Evolutionary conservation across 2,113 vertebrate species (phyloP), one percentile per base, ranked within the genome.

Genomic region (Axis porcinus): DNA sequence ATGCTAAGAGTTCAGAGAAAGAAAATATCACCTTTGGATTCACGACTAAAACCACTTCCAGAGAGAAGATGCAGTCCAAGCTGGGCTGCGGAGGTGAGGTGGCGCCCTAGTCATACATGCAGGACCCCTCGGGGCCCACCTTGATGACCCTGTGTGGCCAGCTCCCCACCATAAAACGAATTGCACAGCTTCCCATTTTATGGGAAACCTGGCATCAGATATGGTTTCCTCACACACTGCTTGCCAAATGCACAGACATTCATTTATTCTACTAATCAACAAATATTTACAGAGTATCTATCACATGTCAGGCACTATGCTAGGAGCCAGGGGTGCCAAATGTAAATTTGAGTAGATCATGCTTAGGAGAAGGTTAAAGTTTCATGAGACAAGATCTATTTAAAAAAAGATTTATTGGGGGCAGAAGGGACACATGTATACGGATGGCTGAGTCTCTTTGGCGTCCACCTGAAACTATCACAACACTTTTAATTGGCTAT

Each of bases 31-130:
- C 70, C 86, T 16, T 17, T 83, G 45, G 27, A 58, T 3, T 85
- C 78, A 70, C 13, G 12, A 64, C 23, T 15, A 45, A 33, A 82
- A 60, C 17, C 25, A 43, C 58, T 87, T 58, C 36, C 62, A 79
- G 43, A 79, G 15, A 87, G 36, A 95, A 74, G 16, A n/a, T 33
- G 1, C 55, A 25, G 50, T 27, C 11, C 28, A 30, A 25, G 12
- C 6, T 13, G 47, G 52, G 33, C 55, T 33, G 62, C 57, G 36
- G 27, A 84, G 52, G 94, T 5, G 1, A 45, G 25, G 8, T 28
- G 11, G 45, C 14, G 23, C 14, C 28, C 28, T 28, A 2, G 13
- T 17, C 23, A 43, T 0, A 7, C 13, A 25, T 17, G n/a, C 13
- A 81, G 57, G 62, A 33, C 19, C 9, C 28, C 3, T 43, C 19